Conservation (phyloP, 2,888 invertebrate species). For the Thalpophila matura region DNA sequence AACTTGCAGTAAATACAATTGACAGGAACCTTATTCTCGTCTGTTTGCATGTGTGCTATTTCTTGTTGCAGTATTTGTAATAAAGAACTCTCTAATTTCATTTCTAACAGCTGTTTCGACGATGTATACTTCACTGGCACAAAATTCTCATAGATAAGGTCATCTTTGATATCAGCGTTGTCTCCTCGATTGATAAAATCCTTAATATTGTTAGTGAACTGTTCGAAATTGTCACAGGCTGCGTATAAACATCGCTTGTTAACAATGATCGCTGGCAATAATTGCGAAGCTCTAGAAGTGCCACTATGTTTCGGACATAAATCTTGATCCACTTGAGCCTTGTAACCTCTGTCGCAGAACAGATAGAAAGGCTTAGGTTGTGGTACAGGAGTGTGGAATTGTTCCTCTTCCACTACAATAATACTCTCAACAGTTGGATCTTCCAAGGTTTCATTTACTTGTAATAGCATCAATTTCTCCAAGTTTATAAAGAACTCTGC, state of each 20-base stretch:
- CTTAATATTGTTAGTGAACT: constrained; percentile 77
- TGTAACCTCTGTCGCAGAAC: constrained; percentile 79
- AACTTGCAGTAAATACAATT: constrained; percentile 73
- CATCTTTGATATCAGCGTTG: constrained; percentile 73
- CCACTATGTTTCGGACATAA: constrained; percentile 78
- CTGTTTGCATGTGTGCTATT: constrained; percentile 63
- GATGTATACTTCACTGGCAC: constrained; percentile 75
- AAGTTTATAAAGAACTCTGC: constrained; percentile 85
- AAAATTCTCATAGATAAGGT: constrained; percentile 72
- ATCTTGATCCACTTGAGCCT: constrained; percentile 71
- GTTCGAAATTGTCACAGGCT: constrained; percentile 81
- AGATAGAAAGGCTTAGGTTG: constrained; percentile 80
- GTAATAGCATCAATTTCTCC: constrained; percentile 84
- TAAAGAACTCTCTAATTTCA: constrained; percentile 81
- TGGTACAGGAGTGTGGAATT: constrained; percentile 72
- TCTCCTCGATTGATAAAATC: constrained; percentile 72
- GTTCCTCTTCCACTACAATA: constrained; percentile 70
- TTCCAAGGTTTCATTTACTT: constrained; percentile 77
- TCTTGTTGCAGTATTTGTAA: constrained; percentile 82
- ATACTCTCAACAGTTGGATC: constrained; percentile 77
- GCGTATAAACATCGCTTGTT: constrained; percentile 83
- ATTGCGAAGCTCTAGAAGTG: constrained; percentile 76
- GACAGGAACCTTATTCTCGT: constrained; percentile 62
- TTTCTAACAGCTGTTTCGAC: constrained; percentile 71
- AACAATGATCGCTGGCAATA: constrained; percentile 82